Conservation (phyloP, 1,140 invertebrate genomes). For the Leptinotarsa defecta region DNA sequence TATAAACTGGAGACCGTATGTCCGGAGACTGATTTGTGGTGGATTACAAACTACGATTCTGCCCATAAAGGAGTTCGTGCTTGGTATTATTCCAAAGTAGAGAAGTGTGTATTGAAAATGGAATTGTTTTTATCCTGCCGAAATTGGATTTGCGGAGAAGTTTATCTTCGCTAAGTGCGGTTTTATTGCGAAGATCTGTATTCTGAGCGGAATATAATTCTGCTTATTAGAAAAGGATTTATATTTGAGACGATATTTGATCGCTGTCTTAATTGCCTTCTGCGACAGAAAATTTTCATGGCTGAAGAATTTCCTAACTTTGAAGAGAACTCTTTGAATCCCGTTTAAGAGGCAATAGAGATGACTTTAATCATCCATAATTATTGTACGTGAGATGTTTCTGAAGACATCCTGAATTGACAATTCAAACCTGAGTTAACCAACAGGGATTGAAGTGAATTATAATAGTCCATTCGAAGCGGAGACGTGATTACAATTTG, state of each 20-base stretch:
- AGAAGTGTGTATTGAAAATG: neutral
- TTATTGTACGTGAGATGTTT: too few relatives aligned
- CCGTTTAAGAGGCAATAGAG: too few relatives aligned
- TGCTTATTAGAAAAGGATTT: neutral
- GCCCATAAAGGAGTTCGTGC: conserved; percentile 1
- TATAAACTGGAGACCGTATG: neutral
- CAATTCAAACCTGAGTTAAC: too few relatives aligned
- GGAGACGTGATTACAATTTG: too few relatives aligned
- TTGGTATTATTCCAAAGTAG: conserved; percentile 6
- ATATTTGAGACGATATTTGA: neutral
- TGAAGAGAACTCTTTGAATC: too few relatives aligned
- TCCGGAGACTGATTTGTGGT: conserved; percentile 7
- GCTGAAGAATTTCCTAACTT: too few relatives aligned
- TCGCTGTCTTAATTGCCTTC: too few relatives aligned
- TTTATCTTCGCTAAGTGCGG: neutral
- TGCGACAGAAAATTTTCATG: too few relatives aligned
- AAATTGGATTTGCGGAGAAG: neutral
- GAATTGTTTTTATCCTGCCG: neutral
- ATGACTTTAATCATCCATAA: too few relatives aligned
- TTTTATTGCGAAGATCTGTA: neutral
- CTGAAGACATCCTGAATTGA: too few relatives aligned
- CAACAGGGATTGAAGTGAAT: too few relatives aligned
- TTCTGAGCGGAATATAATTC: neutral
- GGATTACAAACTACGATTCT: neutral
- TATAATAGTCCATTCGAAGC: too few relatives aligned